Conservation (phyloP, 2,797 vertebrate species). For the Cirrhinus mrigala region DNA sequence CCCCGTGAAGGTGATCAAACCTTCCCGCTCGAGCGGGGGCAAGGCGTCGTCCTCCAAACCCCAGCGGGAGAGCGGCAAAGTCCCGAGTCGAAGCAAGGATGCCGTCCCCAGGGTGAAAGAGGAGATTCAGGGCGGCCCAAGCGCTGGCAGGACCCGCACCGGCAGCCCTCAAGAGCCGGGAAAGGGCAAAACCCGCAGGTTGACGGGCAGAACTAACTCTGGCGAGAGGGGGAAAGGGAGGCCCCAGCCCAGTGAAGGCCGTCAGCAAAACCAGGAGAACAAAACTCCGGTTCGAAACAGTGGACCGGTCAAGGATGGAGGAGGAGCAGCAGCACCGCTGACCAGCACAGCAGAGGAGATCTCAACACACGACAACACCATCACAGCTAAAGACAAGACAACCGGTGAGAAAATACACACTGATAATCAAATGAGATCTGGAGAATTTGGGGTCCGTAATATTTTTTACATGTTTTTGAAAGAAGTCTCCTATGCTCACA, state of each 20-base stretch:
- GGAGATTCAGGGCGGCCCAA: conserved; percentile 63
- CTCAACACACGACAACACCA: conserved; percentile 48
- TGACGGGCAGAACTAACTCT: conserved; percentile 75
- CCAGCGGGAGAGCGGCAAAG: conserved; percentile 64
- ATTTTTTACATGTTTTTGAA: background rate
- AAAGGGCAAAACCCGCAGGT: conserved; percentile 73
- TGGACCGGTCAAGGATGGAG: conserved; percentile 7
- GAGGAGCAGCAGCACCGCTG: conserved; percentile 42
- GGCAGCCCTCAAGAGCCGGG: conserved; percentile 76
- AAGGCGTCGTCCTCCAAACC: conserved; percentile 57
- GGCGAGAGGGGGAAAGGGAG: conserved; percentile 73
- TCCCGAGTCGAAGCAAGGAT: conserved; percentile 66
- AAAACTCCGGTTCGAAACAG: conserved; percentile 60
- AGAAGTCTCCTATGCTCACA: background rate
- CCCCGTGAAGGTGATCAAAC: conserved; percentile 71
- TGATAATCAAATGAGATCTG: background rate
- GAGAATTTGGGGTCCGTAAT: background rate
- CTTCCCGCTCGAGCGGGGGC: conserved; percentile 66
- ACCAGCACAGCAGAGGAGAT: conserved; percentile 57
- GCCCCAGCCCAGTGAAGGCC: conserved; percentile 65
- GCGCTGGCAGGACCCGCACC: conserved; percentile 60
- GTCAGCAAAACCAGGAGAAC: conserved; percentile 55
- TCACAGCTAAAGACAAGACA: conserved; percentile 66
- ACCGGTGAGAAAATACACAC: conserved; percentile 63
- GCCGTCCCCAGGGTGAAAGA: conserved; percentile 63